A percentile compares a stretch with the other conserved stretches of the same genome.
phyloP scores from a whole-genome alignment of 2,797 vertebrate species.

The Sebastes trivittatus region DNA sequence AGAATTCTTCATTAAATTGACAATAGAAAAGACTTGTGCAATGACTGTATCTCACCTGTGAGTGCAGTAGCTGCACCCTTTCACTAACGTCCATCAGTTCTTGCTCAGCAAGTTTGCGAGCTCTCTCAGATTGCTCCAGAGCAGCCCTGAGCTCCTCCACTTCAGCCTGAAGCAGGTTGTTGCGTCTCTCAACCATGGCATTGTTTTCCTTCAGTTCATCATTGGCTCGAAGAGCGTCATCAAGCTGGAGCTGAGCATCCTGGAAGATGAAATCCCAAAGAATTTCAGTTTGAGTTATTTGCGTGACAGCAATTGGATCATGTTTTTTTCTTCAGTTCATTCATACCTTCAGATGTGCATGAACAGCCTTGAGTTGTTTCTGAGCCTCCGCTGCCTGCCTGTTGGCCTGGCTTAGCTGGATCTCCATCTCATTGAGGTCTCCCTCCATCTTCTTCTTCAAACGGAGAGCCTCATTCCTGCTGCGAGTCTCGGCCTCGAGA shows the following conservation, averaged over 20 bases:
- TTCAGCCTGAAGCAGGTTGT: conserved; percentile 86
- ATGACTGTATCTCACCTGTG: conserved; percentile 79
- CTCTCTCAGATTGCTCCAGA: conserved; percentile 86
- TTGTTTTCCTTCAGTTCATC: conserved; percentile 92
- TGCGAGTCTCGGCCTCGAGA: conserved; percentile 81
- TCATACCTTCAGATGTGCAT: conserved; percentile 80
- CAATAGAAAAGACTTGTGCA: not conserved
- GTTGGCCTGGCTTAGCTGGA: conserved; percentile 84
- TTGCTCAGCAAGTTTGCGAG: conserved; percentile 83
- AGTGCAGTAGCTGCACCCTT: conserved; percentile 90
- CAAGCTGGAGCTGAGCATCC: conserved; percentile 88
- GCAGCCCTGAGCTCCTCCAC: conserved; percentile 82
- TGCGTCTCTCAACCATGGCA: conserved; percentile 88
- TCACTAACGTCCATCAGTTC: conserved; percentile 89
- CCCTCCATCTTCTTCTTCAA: conserved; percentile 88
- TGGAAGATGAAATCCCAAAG: conserved; percentile 29
- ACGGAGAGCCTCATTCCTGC: conserved; percentile 79
- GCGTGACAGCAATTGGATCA: too few species aligned
- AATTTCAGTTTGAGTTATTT: too few species aligned
- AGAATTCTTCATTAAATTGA: not conserved
- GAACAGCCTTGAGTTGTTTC: conserved; percentile 83
- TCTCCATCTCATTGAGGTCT: conserved; percentile 90
- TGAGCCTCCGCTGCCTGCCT: conserved; percentile 83
- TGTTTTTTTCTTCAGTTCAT: not conserved
- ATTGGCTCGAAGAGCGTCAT: conserved; percentile 76